Percentiles rank a stretch among this genome's conserved stretches.
These are phyloP conservation scores for Sisyra terminalis DNA, from an alignment of 2,888 invertebrate genomes.

Conservation along the genomic window DNA sequence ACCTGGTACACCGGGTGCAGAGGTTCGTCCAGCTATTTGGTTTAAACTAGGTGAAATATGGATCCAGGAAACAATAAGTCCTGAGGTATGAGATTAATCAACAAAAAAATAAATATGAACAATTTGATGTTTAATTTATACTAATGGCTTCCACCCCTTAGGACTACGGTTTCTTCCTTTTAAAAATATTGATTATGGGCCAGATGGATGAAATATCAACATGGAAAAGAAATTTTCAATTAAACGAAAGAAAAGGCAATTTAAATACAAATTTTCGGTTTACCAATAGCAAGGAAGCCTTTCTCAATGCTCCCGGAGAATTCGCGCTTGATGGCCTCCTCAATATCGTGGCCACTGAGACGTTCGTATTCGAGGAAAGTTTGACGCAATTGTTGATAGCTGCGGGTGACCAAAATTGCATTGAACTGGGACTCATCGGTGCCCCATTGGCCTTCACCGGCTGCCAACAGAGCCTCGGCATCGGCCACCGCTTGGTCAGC, in stretches of 20 bases:
- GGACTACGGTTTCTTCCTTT: no score
- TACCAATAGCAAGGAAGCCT: slow-evolving; percentile 78
- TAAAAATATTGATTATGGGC: no score
- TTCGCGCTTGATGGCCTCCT: slow-evolving; percentile 70
- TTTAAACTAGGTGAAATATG: no score
- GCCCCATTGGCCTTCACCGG: slow-evolving; percentile 76
- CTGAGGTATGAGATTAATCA: no score
- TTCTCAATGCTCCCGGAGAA: slow-evolving; percentile 77
- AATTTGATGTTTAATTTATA: no score
- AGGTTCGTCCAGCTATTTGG: no score
- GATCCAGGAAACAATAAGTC: no score
- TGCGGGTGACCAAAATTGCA: slow-evolving; percentile 68
- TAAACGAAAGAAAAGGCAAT: not conserved
- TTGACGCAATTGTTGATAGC: slow-evolving; percentile 73
- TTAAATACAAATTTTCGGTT: slow-evolving; percentile 17
- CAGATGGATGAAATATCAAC: no score
- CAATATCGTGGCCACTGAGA: slow-evolving; percentile 66
- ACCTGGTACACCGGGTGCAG: no score
- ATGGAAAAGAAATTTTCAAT: no score
- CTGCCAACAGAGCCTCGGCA: slow-evolving; percentile 59
- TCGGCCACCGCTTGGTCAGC: slow-evolving; percentile 64
- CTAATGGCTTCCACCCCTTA: no score
- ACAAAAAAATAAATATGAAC: no score
- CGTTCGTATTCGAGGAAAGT: slow-evolving; percentile 76
- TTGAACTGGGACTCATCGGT: slow-evolving; percentile 85